Percentiles rank a stretch among this genome's conserved stretches.
Conservation (phyloP, 2,888 invertebrate species). For the Polia nebulosa region DNA sequence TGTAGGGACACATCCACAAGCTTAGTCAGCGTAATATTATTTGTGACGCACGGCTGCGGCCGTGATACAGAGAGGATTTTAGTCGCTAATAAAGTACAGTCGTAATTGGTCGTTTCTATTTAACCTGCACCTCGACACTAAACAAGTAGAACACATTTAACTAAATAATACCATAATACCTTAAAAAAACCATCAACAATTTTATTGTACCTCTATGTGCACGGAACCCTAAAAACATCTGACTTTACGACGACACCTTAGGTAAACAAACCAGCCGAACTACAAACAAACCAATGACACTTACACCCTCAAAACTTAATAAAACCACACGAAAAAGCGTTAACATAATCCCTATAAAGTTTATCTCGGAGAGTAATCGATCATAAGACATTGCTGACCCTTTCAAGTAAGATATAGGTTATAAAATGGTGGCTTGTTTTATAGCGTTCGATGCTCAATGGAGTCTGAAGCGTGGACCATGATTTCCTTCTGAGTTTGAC, state of each 20-base stretch:
- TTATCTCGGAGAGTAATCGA: conserved; percentile 37
- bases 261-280: neutral
- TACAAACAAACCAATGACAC: conserved; percentile 15
- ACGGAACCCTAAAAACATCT: neutral
- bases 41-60: no score
- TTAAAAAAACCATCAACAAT: neutral
- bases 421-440: conserved; percentile 52
- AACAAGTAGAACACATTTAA: no score
- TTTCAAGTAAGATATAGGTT: conserved; percentile 51
- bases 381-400: conserved; percentile 50
- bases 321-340: conserved; percentile 40
- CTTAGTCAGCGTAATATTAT: no score
- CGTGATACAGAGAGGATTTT: no score
- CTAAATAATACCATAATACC: no score
- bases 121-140: no score
- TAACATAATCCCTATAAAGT: conserved; percentile 41
- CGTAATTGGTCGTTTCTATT: no score
- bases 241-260: neutral
- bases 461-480: conserved; percentile 45
- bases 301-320: conserved; percentile 38
- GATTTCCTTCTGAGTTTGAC: conserved; percentile 51
- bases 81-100: no score
- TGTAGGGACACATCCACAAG: no score
- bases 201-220: neutral
- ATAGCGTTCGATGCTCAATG: conserved; percentile 46